Conservation (phyloP, 2,113 vertebrate species). For the Ailuropoda melanoleuca region DNA sequence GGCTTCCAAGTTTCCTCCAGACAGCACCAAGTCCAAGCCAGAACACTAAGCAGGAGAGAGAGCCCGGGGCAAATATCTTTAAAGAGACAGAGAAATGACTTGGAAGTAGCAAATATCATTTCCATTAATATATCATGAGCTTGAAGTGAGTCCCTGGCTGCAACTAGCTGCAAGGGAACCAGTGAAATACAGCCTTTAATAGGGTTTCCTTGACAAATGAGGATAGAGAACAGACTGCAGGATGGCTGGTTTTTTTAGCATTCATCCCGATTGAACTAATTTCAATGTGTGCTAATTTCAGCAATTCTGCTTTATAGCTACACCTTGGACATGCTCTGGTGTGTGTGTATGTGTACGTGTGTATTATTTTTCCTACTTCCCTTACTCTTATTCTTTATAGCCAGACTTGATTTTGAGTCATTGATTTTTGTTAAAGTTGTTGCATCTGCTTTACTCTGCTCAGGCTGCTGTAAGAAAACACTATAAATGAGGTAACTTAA, state of each 20-base stretch:
- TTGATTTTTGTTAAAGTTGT: neutral
- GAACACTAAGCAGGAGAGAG: neutral
- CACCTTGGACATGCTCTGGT: neutral
- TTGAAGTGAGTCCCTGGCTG: neutral
- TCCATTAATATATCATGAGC: neutral
- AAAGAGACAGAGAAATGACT: neutral
- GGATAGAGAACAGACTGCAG: neutral
- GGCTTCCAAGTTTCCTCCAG: neutral
- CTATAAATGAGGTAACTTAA: neutral
- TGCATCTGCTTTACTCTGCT: neutral
- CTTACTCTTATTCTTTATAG: neutral
- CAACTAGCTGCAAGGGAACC: neutral
- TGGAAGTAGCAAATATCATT: neutral
- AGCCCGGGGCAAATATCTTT: neutral
- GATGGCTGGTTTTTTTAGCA: neutral
- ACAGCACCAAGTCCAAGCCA: neutral
- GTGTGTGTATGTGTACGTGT: neutral
- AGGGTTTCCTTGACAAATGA: neutral
- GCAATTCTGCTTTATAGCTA: neutral
- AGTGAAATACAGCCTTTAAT: neutral
- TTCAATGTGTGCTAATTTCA: neutral
- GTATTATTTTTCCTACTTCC: neutral
- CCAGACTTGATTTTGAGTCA: neutral
- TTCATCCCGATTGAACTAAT: neutral
- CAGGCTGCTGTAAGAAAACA: neutral